Conservation (phyloP, 2,888 invertebrate genomes). For the Papilio elwesi region DNA sequence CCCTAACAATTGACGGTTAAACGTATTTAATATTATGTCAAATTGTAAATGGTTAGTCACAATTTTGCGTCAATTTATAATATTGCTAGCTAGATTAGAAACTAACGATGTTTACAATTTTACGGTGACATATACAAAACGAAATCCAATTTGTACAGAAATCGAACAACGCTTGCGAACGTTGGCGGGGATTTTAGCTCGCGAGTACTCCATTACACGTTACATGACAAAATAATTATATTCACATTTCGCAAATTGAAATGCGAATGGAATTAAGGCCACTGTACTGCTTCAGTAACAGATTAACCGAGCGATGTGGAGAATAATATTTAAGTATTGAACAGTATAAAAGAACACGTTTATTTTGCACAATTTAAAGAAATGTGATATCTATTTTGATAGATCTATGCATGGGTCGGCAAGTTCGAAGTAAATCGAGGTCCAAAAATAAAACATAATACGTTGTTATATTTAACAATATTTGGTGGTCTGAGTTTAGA, state of each 20-base stretch:
- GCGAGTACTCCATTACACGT: slow-evolving; percentile 8
- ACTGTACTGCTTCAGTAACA: background rate
- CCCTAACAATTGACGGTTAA: too few species aligned
- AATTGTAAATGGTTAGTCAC: background rate
- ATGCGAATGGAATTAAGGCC: background rate
- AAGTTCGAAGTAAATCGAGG: too few species aligned
- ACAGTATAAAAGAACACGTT: too few species aligned
- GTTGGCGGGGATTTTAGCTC: slow-evolving; percentile 3
- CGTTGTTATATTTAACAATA: too few species aligned
- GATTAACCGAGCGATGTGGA: background rate
- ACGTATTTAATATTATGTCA: too few species aligned
- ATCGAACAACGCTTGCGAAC: slow-evolving; percentile 15
- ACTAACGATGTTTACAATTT: background rate
- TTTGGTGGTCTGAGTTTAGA: too few species aligned
- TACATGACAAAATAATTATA: slow-evolving; percentile 4
- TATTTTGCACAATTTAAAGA: too few species aligned
- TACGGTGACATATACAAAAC: slow-evolving; percentile 4
- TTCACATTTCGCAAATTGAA: background rate
- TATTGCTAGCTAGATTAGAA: background rate
- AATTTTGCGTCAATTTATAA: background rate
- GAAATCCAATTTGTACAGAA: slow-evolving; percentile 8
- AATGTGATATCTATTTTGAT: too few species aligned
- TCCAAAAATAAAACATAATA: too few species aligned
- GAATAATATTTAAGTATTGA: too few species aligned
- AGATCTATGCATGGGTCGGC: too few species aligned